These are phyloP conservation scores for Lithobates sylvaticus DNA, from an alignment of 2,797 vertebrate genomes.

Conservation along the genomic window DNA sequence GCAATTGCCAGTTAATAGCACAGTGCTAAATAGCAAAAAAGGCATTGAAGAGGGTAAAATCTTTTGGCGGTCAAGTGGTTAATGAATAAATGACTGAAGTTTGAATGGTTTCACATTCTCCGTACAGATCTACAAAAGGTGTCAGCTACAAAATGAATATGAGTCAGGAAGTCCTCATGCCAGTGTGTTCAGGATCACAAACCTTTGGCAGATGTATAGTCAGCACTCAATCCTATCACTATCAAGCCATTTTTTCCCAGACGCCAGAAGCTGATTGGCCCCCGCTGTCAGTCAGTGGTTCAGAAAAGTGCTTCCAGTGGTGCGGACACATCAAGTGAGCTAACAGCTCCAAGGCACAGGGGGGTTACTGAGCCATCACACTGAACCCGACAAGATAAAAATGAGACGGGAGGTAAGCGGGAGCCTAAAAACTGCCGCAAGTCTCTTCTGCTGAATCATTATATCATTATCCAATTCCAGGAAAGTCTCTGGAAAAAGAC, in stretches of 20 bases:
- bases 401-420: neutral
- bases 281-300: constrained; percentile 30
- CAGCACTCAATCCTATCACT: neutral
- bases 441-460: neutral
- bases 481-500: neutral
- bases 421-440: neutral
- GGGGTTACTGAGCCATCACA: neutral
- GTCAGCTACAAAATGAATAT: no score
- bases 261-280: constrained; percentile 3
- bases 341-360: constrained; percentile 20
- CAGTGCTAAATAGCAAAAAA: no score
- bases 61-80: no score
- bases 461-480: neutral
- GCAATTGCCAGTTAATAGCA: no score
- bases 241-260: neutral
- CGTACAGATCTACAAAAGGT: no score
- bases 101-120: no score
- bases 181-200: no score
- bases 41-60: no score
- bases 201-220: no score
- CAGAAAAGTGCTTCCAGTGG: constrained; percentile 38
- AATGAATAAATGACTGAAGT: no score
- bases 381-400: constrained; percentile 24
- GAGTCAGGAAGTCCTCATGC: no score
- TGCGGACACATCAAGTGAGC: constrained; percentile 15